Evolutionary conservation across 2,797 vertebrate genomes (phyloP).

Genomic region (Alcedo quadribrachys): DNA sequence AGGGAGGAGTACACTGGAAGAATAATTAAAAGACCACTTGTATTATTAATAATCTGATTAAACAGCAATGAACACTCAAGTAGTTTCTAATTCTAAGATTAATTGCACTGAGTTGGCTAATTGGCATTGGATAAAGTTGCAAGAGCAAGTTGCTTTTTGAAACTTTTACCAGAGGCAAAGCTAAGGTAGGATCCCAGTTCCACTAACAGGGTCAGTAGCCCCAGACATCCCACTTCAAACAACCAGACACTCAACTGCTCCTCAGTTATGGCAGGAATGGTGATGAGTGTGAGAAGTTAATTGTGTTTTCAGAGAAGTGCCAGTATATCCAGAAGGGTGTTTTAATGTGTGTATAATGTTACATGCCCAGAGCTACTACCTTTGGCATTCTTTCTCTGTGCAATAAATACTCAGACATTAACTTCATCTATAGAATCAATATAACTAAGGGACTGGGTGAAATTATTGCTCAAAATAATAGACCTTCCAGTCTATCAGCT

Average conservation of each 20-base stretch:
- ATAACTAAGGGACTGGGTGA: background rate
- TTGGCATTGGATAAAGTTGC: constrained; percentile 32
- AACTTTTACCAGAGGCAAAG: constrained; percentile 3
- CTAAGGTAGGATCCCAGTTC: background rate
- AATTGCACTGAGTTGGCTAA: constrained; percentile 32
- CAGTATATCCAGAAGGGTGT: background rate
- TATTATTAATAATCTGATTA: constrained; percentile 67
- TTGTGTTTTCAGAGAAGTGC: background rate
- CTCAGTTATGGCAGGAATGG: background rate
- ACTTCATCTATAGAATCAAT: background rate
- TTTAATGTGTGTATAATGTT: background rate
- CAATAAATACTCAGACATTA: background rate
- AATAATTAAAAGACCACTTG: constrained; percentile 55
- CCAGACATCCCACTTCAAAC: background rate
- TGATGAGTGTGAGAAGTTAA: background rate
- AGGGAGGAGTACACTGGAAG: background rate
- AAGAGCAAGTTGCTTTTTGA: constrained; percentile 5
- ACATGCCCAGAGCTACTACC: background rate
- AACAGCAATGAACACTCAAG: constrained; percentile 39
- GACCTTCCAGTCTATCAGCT: background rate
- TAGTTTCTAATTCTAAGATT: constrained; percentile 42
- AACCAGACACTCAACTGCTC: background rate
- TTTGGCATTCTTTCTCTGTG: background rate
- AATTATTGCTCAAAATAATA: background rate
- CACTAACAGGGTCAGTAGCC: background rate